These are phyloP conservation scores for Megaleporinus macrocephalus DNA, from an alignment of 2,113 vertebrate genomes.

Conservation along the genomic window DNA sequence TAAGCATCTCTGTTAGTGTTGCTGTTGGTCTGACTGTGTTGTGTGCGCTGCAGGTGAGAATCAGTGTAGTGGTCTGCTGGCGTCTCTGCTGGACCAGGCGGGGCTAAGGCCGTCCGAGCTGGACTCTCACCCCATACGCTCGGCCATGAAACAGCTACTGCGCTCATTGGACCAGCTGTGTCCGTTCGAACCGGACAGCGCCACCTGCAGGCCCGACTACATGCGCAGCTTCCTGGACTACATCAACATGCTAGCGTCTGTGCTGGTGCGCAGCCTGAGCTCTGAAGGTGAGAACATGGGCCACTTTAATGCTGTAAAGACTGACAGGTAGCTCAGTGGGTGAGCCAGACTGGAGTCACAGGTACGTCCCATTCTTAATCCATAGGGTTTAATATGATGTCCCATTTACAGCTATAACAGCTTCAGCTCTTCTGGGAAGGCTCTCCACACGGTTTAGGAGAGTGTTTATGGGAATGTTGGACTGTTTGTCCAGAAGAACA, in stretches of 20 bases:
- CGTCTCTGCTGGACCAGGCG: slow-evolving; percentile 83
- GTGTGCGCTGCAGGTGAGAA: slow-evolving; percentile 65
- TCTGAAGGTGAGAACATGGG: slow-evolving; percentile 75
- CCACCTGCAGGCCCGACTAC: slow-evolving; percentile 72
- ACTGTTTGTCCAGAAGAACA: too few species aligned
- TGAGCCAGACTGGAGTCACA: too few species aligned
- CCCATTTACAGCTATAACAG: too few species aligned
- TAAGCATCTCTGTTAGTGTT: too few species aligned
- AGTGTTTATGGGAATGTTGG: too few species aligned
- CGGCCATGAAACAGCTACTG: slow-evolving; percentile 85
- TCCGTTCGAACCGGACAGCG: slow-evolving; percentile 66
- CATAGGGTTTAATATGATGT: too few species aligned
- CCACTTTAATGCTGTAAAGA: not conserved
- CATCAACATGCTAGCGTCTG: slow-evolving; percentile 81
- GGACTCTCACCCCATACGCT: slow-evolving; percentile 82
- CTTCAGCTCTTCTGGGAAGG: too few species aligned
- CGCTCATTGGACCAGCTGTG: slow-evolving; percentile 80
- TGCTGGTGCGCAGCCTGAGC: slow-evolving; percentile 84
- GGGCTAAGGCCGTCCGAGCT: slow-evolving; percentile 82
- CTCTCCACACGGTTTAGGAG: too few species aligned
- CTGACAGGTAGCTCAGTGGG: too few species aligned
- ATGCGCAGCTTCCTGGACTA: slow-evolving; percentile 86
- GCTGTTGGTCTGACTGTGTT: not conserved
- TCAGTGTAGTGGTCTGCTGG: slow-evolving; percentile 75
- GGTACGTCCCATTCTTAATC: too few species aligned